These are phyloP conservation scores for Phocides pigmalion DNA, from an alignment of 1,140 invertebrate genomes.

Conservation along the genomic window DNA sequence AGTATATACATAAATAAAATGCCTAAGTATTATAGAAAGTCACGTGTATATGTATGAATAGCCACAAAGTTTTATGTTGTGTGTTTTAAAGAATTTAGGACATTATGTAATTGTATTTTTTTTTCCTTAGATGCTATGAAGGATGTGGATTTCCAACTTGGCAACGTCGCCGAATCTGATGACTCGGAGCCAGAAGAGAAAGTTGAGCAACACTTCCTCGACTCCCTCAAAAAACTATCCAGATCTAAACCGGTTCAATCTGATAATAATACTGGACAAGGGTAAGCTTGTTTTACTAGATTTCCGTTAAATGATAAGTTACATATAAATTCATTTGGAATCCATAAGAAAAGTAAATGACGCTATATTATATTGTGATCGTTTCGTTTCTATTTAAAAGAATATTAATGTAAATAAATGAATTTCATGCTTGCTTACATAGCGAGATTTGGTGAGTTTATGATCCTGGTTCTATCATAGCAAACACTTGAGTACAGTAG, in stretches of 20 bases:
- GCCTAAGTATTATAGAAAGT: too few species aligned
- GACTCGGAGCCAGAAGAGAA: slow-evolving; percentile 72
- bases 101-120: slow-evolving; percentile 18
- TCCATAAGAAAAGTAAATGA: too few species aligned
- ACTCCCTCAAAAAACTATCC: slow-evolving; percentile 59
- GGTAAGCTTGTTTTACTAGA: slow-evolving; percentile 42
- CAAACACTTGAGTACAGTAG: too few species aligned
- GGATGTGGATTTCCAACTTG: slow-evolving; percentile 60
- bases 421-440: slow-evolving; percentile 13
- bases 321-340: too few species aligned
- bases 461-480: background rate
- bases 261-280: slow-evolving; percentile 51
- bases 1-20: too few species aligned
- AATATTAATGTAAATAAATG: slow-evolving; percentile 4
- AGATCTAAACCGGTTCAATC: slow-evolving; percentile 47
- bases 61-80: too few species aligned
- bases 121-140: slow-evolving; percentile 45
- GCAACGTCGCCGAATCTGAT: slow-evolving; percentile 64
- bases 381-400: too few species aligned
- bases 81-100: background rate
- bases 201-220: slow-evolving; percentile 60
- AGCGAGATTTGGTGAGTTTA: slow-evolving; percentile 33
- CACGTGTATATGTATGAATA: too few species aligned
- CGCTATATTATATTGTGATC: too few species aligned
- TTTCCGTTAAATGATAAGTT: background rate